phyloP scores from a whole-genome alignment of 2,113 vertebrate species.

The Entelurus aequoreus region DNA sequence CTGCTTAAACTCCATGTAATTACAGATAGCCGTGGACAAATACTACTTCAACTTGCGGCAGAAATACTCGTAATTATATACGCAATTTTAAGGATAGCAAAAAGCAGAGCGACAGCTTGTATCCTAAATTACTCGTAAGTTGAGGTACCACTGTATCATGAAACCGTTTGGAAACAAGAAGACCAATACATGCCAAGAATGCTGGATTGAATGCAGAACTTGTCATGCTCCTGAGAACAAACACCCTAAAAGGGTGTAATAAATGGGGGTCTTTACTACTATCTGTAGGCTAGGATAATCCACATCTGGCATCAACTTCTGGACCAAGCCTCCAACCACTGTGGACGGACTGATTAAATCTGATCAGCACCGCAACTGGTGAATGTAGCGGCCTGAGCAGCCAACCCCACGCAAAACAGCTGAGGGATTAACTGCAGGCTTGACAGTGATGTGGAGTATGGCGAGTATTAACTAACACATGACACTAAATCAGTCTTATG shows the following conservation, averaged over 20 bases:
- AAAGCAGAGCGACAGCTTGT: too few species aligned
- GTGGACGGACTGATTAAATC: constrained; percentile 58
- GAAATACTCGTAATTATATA: too few species aligned
- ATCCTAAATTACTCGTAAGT: too few species aligned
- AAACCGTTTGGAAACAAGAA: constrained; percentile 31
- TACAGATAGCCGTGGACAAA: too few species aligned
- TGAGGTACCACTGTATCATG: neutral
- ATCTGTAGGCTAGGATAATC: constrained; percentile 30
- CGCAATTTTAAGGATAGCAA: too few species aligned
- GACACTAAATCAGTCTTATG: constrained; percentile 35
- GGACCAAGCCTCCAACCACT: constrained; percentile 25
- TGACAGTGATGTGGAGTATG: constrained; percentile 23
- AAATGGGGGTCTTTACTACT: too few species aligned
- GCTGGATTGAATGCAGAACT: too few species aligned
- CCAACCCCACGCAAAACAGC: constrained; percentile 36
- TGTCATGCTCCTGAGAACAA: constrained; percentile 5
- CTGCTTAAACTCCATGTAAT: too few species aligned
- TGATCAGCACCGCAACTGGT: constrained; percentile 48
- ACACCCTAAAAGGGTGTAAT: constrained; percentile 1
- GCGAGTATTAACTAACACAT: constrained; percentile 4
- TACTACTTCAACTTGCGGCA: too few species aligned
- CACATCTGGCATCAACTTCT: constrained; percentile 43
- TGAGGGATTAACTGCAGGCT: constrained; percentile 50
- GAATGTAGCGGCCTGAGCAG: neutral
- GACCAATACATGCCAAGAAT: constrained; percentile 5